A percentile compares a stretch with the other conserved stretches of the same genome.
These are phyloP conservation scores for Argynnis bischoffii DNA, from an alignment of 2,888 invertebrate species.

Conservation along the genomic window DNA sequence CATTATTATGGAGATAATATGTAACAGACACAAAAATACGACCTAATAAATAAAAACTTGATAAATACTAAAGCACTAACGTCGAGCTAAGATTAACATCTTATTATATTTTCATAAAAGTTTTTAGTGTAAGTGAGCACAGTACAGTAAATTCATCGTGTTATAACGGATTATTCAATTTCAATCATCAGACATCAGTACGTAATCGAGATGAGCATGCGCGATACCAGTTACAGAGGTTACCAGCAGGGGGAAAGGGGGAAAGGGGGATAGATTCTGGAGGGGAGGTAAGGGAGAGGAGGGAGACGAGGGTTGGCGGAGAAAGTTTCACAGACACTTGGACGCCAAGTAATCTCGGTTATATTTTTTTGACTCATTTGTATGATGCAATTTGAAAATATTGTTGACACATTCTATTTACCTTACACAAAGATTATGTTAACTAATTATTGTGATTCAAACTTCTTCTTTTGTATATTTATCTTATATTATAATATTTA, in stretches of 20 bases:
- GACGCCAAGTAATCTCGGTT: slow-evolving; percentile 43
- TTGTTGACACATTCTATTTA: slow-evolving; percentile 6
- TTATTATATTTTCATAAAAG: too few species aligned
- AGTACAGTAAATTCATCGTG: slow-evolving; percentile 8
- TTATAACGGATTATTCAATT: slow-evolving; percentile 44
- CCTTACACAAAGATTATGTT: neutral
- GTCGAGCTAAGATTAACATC: too few species aligned
- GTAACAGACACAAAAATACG: too few species aligned
- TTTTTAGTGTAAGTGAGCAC: neutral
- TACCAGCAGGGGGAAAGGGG: slow-evolving; percentile 7
- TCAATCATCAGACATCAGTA: slow-evolving; percentile 40
- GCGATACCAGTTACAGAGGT: neutral
- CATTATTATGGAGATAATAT: too few species aligned
- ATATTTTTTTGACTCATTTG: slow-evolving; percentile 16
- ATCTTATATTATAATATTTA: too few species aligned
- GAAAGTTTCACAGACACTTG: slow-evolving; percentile 48
- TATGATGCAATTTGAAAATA: slow-evolving; percentile 25
- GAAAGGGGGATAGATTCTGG: too few species aligned
- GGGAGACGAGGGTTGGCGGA: slow-evolving; percentile 34
- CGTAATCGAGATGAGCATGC: slow-evolving; percentile 15
- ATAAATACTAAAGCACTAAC: too few species aligned
- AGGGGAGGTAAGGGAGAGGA: slow-evolving; percentile 8
- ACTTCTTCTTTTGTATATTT: too few species aligned
- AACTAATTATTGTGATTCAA: too few species aligned
- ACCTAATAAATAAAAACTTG: too few species aligned